Percentiles rank a stretch among this genome's conserved stretches.
Evolutionary conservation across 1,140 invertebrate genomes (phyloP).

Genomic region (Drosophila repleta): DNA sequence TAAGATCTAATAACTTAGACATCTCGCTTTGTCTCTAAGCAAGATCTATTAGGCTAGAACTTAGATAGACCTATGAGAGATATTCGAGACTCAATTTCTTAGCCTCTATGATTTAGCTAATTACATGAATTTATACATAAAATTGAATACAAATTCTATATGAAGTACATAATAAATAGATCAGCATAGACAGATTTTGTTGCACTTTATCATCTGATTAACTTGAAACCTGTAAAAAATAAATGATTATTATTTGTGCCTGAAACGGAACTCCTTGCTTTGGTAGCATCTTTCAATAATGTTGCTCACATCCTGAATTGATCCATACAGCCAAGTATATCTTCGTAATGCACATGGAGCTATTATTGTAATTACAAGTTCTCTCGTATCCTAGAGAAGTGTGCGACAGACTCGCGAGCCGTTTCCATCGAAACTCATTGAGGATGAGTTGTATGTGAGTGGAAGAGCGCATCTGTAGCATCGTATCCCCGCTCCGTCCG

Average conservation of each 20-base stretch:
- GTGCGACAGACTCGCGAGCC: background rate
- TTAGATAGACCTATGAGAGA: background rate
- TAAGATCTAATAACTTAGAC: slow-evolving; percentile 37
- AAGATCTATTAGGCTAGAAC: background rate
- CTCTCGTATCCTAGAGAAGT: background rate
- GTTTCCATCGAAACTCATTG: slow-evolving; percentile 38
- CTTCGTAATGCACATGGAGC: background rate
- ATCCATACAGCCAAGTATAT: background rate
- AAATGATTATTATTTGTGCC: too few relatives aligned
- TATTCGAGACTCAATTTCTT: background rate
- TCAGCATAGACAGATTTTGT: too few relatives aligned
- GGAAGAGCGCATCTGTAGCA: background rate
- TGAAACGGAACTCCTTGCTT: too few relatives aligned
- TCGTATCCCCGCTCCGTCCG: background rate
- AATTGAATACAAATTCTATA: too few relatives aligned
- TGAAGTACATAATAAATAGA: too few relatives aligned
- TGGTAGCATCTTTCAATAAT: background rate
- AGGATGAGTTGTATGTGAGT: background rate
- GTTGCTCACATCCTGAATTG: too few relatives aligned
- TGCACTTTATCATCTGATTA: too few relatives aligned
- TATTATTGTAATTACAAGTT: slow-evolving; percentile 7
- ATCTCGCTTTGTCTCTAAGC: background rate
- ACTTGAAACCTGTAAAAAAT: too few relatives aligned
- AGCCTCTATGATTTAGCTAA: too few relatives aligned
- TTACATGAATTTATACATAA: too few relatives aligned